phyloP scores from a whole-genome alignment of 2,797 vertebrate genomes.

The Ctenosaura bakeri region DNA sequence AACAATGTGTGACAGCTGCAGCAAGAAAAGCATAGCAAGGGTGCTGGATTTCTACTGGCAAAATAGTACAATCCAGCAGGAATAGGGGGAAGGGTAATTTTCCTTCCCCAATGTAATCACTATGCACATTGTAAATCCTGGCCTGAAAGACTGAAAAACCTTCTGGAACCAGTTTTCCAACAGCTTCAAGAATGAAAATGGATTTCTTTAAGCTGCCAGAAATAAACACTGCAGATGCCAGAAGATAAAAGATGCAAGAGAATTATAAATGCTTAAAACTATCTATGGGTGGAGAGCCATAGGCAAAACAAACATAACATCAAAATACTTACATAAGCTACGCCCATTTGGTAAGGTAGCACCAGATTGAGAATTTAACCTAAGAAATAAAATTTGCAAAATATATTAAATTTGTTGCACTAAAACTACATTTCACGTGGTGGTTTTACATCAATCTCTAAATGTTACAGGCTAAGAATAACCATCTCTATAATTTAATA shows the following conservation, averaged over 20 bases:
- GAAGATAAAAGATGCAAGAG: not conserved
- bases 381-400: slow-evolving; percentile 77
- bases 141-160: not conserved
- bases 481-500: not conserved
- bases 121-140: not conserved
- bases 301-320: not conserved
- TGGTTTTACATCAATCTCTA: slow-evolving; percentile 9
- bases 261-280: not conserved
- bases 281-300: not conserved
- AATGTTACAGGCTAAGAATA: not conserved
- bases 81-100: no score
- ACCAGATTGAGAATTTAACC: slow-evolving; percentile 92
- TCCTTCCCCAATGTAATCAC: not conserved
- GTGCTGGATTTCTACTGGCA: not conserved
- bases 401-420: slow-evolving; percentile 43
- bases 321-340: slow-evolving; percentile 86
- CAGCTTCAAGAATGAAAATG: not conserved
- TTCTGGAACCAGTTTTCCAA: not conserved
- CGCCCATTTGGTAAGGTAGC: slow-evolving; percentile 94
- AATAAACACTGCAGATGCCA: not conserved
- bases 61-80: not conserved
- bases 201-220: slow-evolving; percentile 11
- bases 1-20: no score
- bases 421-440: slow-evolving; percentile 30
- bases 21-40: slow-evolving; percentile 16